phyloP scores from a whole-genome alignment of 2,888 invertebrate species.

The Xiphydria camelus region DNA sequence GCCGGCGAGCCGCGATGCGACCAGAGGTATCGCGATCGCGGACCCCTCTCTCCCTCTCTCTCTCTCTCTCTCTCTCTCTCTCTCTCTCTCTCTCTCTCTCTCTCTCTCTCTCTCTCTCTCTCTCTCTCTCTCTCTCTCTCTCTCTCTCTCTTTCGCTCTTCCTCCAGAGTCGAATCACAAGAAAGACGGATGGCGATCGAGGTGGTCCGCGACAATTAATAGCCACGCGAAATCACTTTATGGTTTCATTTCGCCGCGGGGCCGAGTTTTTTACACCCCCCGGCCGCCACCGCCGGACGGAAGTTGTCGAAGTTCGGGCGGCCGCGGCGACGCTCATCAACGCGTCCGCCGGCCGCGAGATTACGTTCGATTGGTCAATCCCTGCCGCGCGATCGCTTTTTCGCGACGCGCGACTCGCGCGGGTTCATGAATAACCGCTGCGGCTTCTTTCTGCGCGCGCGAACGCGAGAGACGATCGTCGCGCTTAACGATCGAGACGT shows the following conservation, averaged over 20 bases:
- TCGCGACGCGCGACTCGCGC: background rate
- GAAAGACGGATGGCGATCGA: slow-evolving; percentile 11
- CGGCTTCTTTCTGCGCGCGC: too few relatives aligned
- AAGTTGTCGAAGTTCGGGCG: background rate
- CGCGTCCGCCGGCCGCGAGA: slow-evolving; percentile 5
- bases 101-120: too few relatives aligned
- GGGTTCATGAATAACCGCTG: background rate
- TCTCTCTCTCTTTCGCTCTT: slow-evolving; percentile 5
- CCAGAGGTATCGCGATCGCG: background rate
- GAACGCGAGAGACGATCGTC: too few relatives aligned
- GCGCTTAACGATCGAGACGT: background rate
- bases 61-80: slow-evolving; percentile 3
- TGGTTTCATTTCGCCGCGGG: slow-evolving; percentile 41
- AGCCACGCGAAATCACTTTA: slow-evolving; percentile 47
- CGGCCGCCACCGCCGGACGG: background rate
- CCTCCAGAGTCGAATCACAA: slow-evolving; percentile 3
- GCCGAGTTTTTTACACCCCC: slow-evolving; percentile 5
- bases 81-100: slow-evolving; percentile 1
- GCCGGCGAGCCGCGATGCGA: slow-evolving; percentile 26
- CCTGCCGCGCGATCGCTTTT: slow-evolving; percentile 1
- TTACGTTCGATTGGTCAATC: slow-evolving; percentile 1
- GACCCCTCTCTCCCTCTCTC: slow-evolving; percentile 9
- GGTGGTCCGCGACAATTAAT: slow-evolving; percentile 38
- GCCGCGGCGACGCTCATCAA: slow-evolving; percentile 1
- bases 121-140: slow-evolving; percentile 1